Evolutionary conservation across 2,797 vertebrate species (phyloP).

Genomic region (Setipinna tenuifilis): DNA sequence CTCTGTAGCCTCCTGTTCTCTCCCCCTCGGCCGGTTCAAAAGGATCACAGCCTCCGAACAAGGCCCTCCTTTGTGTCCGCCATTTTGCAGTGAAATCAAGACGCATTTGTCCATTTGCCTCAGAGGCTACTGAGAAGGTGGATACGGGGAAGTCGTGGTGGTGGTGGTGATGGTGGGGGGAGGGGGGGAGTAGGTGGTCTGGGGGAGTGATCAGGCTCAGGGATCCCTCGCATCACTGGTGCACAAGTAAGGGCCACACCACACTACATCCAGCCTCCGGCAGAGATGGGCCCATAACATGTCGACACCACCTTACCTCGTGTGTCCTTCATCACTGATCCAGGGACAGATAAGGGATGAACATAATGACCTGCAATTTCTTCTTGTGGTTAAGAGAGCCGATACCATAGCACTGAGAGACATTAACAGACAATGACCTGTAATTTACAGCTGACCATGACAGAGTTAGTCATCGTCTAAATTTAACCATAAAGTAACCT

Average conservation of each 20-base stretch:
- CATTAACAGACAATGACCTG: neutral
- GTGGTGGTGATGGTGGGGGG: no score
- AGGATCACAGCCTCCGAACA: conserved; percentile 54
- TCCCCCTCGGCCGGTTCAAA: conserved; percentile 49
- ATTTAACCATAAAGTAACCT: neutral
- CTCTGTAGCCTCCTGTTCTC: conserved; percentile 61
- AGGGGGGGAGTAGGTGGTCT: conserved; percentile 48
- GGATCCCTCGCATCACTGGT: conserved; percentile 54
- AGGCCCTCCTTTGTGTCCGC: conserved; percentile 56
- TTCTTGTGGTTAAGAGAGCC: conserved; percentile 1
- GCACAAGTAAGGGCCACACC: conserved; percentile 25
- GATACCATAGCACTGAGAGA: neutral
- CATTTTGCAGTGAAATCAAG: conserved; percentile 60
- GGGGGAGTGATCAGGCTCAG: conserved; percentile 52
- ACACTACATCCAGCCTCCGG: neutral
- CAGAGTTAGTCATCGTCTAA: neutral
- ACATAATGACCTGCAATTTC: conserved; percentile 7
- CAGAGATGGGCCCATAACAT: neutral
- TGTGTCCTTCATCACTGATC: conserved; percentile 15
- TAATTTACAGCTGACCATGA: neutral
- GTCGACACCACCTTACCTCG: neutral
- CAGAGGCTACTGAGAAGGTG: conserved; percentile 44
- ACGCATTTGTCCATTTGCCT: conserved; percentile 56
- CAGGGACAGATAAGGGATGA: neutral
- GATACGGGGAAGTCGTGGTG: neutral